Base-by-base conservation (phyloP, 2,888 invertebrate genomes). In the Glyphotaelius pellucidus region DNA sequence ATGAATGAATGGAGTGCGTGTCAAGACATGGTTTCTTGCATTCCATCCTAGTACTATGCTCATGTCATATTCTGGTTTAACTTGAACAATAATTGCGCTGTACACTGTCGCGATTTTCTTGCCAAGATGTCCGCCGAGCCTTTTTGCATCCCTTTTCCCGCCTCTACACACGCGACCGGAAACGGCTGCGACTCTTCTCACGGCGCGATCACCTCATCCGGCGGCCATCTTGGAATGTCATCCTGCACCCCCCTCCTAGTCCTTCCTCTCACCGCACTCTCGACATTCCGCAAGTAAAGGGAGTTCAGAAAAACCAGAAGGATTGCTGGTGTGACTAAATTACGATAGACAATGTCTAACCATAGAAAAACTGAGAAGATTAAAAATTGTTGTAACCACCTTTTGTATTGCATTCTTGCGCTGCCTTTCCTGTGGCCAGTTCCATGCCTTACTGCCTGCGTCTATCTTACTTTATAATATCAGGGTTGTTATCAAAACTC, bases 221-320 rank as follows among this genome's bases (percentile, higher is more conserved):
- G 86, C 86, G 86, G 86, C 86, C 86, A 86, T 86, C 42, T 86
- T 86, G 86, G 25, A 38, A 30, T 86, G 86, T 86, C 86, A 30
- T 86, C 86, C 86, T n/a, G 86, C n/a, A 38, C 38, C 38, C 38
- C 38, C 35, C 86, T 30, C 86, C 47, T 67, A 67, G 67, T 67
- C 25, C 25, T 67, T 9, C 67, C 67, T 25, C 67, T 67, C 81
- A 7, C 81, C 32, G 25, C 25, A 67, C 67, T 67, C 67, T 9
- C 7, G 25, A 2, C 67, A 67, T 67, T 67, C 67, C 67, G 25
- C 67, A 67, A 67, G 67, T 25, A 67, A 67, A 67, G 25, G 67
- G n/a, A 67, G 67, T 67, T 67, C 67, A 67, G 25, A 67, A 67
- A 25, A 67, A 67, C 67, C 67, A 67, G 67, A n/a, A 67, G 67